These are phyloP conservation scores for Aurelia sp. DNA, from an alignment of 30 jellyfish, hydroid and myxozoan species.

Conservation along the genomic window DNA sequence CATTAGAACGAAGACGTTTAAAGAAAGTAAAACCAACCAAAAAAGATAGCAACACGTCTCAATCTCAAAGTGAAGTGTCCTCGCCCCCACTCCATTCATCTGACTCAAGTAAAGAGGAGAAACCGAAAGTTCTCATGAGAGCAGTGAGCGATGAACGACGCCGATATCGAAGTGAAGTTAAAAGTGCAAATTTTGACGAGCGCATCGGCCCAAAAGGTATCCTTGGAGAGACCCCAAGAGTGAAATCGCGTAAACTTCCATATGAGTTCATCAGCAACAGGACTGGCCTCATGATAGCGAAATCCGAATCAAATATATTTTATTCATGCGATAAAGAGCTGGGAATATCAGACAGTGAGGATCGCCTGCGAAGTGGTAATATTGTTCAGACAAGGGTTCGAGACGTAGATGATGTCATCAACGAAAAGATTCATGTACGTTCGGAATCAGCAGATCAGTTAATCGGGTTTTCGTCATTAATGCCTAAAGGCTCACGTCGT, in stretches of 20 bases:
- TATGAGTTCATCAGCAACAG: slow-evolving; percentile 38
- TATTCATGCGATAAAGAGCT: slow-evolving; percentile 30
- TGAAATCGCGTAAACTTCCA: slow-evolving; percentile 13
- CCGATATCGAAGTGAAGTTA: slow-evolving; percentile 32
- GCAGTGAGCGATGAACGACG: slow-evolving; percentile 28
- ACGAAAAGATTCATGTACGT: slow-evolving; percentile 76
- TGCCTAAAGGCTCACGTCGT: slow-evolving; percentile 4
- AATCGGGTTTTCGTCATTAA: slow-evolving; percentile 24
- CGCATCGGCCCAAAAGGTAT: slow-evolving; percentile 16
- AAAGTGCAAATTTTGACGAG: slow-evolving; percentile 63
- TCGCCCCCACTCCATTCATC: slow-evolving; percentile 1
- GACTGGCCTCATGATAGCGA: slow-evolving; percentile 47
- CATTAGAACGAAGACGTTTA: slow-evolving; percentile 41
- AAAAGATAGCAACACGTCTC: neutral
- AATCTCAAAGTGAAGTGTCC: slow-evolving; percentile 1
- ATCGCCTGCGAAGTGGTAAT: slow-evolving; percentile 42
- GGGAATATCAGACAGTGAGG: slow-evolving; percentile 34
- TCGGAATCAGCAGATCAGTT: slow-evolving; percentile 64
- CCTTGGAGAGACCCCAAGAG: neutral
- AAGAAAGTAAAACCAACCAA: neutral
- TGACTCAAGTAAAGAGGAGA: slow-evolving; percentile 37
- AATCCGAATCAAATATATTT: slow-evolving; percentile 42
- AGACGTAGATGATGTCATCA: slow-evolving; percentile 83
- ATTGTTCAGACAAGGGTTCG: slow-evolving; percentile 91
- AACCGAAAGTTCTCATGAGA: slow-evolving; percentile 43